Conservation (phyloP, 2,797 vertebrate species). For the Phoxinus dragarum region DNA sequence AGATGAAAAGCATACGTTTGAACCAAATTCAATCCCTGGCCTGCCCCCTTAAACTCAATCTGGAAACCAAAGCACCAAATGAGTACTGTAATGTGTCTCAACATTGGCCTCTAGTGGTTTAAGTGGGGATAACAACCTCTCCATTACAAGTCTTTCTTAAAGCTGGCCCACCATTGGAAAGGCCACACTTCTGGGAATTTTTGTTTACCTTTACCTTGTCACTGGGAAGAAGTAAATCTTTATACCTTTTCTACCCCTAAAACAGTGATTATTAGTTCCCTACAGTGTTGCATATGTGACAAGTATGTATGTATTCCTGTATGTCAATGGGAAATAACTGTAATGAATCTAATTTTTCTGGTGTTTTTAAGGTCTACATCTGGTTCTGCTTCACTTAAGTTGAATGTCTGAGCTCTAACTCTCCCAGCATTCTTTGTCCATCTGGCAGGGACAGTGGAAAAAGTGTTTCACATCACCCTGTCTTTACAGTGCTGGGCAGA, state of each 20-base stretch:
- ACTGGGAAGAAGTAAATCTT: not conserved
- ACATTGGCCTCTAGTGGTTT: slow-evolving; percentile 32
- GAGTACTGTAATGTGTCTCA: not conserved
- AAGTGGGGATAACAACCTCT: not conserved
- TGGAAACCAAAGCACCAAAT: not conserved
- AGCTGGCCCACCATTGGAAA: not conserved
- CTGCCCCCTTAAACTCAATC: not conserved
- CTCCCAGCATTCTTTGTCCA: slow-evolving; percentile 59
- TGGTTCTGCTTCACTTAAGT: slow-evolving; percentile 58
- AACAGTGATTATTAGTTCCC: not conserved
- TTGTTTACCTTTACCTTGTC: not conserved
- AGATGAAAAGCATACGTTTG: not conserved
- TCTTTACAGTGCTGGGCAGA: slow-evolving; percentile 42
- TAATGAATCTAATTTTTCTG: not conserved
- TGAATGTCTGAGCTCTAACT: slow-evolving; percentile 52
- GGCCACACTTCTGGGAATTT: too few species aligned
- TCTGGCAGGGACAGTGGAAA: slow-evolving; percentile 69
- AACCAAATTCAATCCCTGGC: slow-evolving; percentile 2
- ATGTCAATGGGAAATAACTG: not conserved
- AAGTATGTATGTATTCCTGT: not conserved
- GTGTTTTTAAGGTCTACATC: slow-evolving; percentile 64
- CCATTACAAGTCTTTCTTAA: not conserved
- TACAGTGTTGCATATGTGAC: not conserved
- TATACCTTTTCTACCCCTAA: not conserved
- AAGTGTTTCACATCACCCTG: slow-evolving; percentile 55